Base-by-base conservation (phyloP, 2,888 invertebrate genomes). In the Metopia argyrocephala region DNA sequence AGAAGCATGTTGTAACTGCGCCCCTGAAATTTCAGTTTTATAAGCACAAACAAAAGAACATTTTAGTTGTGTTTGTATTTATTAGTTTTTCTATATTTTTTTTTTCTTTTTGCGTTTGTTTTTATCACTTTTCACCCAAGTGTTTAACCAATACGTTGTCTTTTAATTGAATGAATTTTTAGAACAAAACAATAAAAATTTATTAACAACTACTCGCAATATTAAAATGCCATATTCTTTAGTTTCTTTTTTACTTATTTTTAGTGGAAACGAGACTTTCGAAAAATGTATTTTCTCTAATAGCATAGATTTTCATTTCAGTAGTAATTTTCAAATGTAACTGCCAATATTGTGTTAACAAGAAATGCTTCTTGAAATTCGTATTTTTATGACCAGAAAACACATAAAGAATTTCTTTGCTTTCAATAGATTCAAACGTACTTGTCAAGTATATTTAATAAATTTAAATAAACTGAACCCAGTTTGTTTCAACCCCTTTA, bases 171-270 rank as follows among this genome's bases (percentile, higher is more conserved):
- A 61, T 25, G 46, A 7, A 46, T 54, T 73, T 61, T 69, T 27
- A 52, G 57, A 61, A 56, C 5, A 28, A 54, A 46, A 56, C 31
- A 65, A 46, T 81, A 62, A 81, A 70, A 25, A 65, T 81, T 81
- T 81, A 78, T 81, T 70, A 78, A 81, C 74, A 66, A 48, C 65
- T 48, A n/a, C n/a, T n/a, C n/a, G n/a, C n/a, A n/a, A 76, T 71
- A 66, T 71, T 21, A 57, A 20, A 65, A 45, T 9, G 38, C 38
- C 12, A 38, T 38, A 38, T 38, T 27, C 20, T 18, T 28, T 50
- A 54, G 15, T 31, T 18, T 46, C 27, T n/a, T 23, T 46, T 61
- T 50, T 23, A 2, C 5, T 61, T 70, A n/a, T n/a, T n/a, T n/a
- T n/a, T n/a, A n/a, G n/a, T n/a, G n/a, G n/a, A n/a, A 38, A 38